A percentile compares a stretch with the other conserved stretches of the same genome.
Conservation (phyloP, 2,888 invertebrate species). For the Deilephila porcellus region DNA sequence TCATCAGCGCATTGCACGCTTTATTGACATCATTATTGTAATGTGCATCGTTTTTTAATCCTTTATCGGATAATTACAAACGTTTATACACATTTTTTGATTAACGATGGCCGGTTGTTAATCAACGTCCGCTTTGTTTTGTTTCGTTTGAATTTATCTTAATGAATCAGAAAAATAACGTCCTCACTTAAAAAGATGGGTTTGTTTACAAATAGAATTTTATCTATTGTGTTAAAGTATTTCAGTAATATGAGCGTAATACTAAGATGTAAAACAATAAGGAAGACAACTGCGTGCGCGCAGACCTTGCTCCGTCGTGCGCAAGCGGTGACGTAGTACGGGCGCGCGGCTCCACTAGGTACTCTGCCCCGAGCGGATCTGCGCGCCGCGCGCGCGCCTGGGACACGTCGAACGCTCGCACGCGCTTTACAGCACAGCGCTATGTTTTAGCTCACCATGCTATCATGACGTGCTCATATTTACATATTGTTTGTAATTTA, state of each 20-base stretch:
- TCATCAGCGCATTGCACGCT: constrained; percentile 15
- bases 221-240: not conserved
- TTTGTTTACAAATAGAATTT: not conserved
- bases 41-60: not conserved
- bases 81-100: not conserved
- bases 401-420: not conserved
- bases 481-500: not conserved
- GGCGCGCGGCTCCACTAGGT: not conserved
- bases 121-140: not conserved
- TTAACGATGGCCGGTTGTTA: not conserved
- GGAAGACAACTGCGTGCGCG: constrained; percentile 24
- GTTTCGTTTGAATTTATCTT: not conserved
- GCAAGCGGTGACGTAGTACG: constrained; percentile 37
- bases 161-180: not conserved
- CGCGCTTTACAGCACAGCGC: not conserved
- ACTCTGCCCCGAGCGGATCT: not conserved
- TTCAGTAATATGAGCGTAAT: not conserved
- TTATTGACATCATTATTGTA: constrained; percentile 17
- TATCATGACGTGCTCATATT: not conserved
- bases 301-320: constrained; percentile 21
- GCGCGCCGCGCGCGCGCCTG: not conserved
- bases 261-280: constrained; percentile 17
- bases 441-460: not conserved
- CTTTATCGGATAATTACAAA: constrained; percentile 16
- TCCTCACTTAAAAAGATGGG: too few relatives aligned